Conservation (phyloP, 2,888 invertebrate genomes). For the Amblyjoppa fuscipennis region DNA sequence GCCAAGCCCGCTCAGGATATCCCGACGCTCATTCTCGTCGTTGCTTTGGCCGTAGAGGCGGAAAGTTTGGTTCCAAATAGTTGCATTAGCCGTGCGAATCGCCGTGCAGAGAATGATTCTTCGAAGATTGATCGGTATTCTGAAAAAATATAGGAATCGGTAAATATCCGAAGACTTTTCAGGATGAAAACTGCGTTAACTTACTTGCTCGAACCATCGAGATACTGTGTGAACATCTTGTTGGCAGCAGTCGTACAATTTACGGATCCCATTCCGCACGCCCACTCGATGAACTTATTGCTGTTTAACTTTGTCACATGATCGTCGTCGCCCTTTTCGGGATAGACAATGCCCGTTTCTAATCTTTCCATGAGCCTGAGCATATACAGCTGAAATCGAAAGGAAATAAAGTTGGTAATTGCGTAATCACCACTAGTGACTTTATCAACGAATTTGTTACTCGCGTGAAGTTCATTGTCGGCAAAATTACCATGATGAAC, state of each 20-base stretch:
- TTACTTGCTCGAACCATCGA: conserved; percentile 51
- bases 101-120: conserved; percentile 85
- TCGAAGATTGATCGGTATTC: conserved; percentile 85
- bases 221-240: conserved; percentile 55
- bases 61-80: conserved; percentile 67
- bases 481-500: no score
- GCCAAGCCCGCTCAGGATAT: conserved; percentile 83
- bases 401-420: neutral
- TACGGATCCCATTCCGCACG: conserved; percentile 82
- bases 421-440: no score
- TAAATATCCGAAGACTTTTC: neutral
- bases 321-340: conserved; percentile 73
- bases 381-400: conserved; percentile 76
- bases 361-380: conserved; percentile 75
- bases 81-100: conserved; percentile 74
- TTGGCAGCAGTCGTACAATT: conserved; percentile 81
- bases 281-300: conserved; percentile 78
- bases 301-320: conserved; percentile 77
- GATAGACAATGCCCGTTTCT: conserved; percentile 75
- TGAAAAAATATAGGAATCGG: conserved; percentile 71
- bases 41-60: conserved; percentile 62
- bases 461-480: no score
- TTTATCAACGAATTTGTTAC: no score
- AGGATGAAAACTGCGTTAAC: conserved; percentile 40
- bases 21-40: conserved; percentile 76